Base-by-base conservation (phyloP, 1,140 invertebrate genomes). In the Atopsyche davidsoni region DNA sequence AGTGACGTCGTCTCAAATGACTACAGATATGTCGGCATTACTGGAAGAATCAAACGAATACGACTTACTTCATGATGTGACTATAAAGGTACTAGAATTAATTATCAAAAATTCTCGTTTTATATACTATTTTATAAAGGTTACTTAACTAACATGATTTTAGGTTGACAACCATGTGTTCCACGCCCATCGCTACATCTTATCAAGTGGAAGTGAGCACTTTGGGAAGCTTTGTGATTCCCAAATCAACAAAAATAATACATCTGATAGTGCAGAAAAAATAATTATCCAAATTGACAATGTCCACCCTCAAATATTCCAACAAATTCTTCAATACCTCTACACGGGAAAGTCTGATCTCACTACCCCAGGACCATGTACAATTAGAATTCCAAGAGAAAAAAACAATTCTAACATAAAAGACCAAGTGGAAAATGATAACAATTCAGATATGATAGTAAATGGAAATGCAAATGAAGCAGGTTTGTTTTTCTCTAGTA, bases 261-360 rank as follows among this genome's bases (percentile, higher is more conserved):
- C 38, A 21, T 14, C n/a, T 2, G 57, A 49, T 2, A 10, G 36
- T 0, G 58, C 55, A 3, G 61, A 65, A 4, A 70, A 64, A 46
- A 65, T 66, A 4, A 60, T 46, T 9, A 52, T 79, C 2, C 41
- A 52, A 24, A 55, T 82, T 10, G 67, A 75, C 9, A 72, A 77
- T 61, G 62, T 81, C 0, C 68, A 79, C 38, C 72, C 79, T 2
- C 72, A 78, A 10, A 74, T 84, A 14, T 83, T 87, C 61, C 70
- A 80, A 35, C 75, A 85, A 57, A 63, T 87, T 6, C 59, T 87
- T 4, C 59, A 66, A 18, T 87, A 68, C 62, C 75, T 86, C 40
- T 89, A 87, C 58, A 82, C 79, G 7, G 79, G 80, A 21, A 70
- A 65, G 0, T 86, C 83, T 65, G 77, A 81, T 59, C 69, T 84